phyloP scores from a whole-genome alignment of 1,140 invertebrate genomes.

The Reticulitermes speratus region DNA sequence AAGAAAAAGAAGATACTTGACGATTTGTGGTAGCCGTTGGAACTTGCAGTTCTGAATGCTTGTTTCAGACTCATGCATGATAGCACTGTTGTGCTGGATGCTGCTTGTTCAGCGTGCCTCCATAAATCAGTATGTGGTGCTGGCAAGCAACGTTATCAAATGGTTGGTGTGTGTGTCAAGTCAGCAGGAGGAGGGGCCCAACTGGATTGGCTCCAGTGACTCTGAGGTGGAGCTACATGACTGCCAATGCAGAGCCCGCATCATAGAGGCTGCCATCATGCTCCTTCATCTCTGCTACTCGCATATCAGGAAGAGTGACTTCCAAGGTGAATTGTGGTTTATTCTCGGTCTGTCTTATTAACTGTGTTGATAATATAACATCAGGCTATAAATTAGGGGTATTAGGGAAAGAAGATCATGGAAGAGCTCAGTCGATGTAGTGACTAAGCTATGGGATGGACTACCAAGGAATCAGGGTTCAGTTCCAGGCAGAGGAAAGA shows the following conservation, averaged over 20 bases:
- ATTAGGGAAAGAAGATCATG: too few species aligned
- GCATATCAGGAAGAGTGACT: neutral
- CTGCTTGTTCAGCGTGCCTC: neutral
- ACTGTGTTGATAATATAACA: too few species aligned
- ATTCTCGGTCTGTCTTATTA: too few species aligned
- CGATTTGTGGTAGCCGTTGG: too few species aligned
- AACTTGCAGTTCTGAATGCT: too few species aligned
- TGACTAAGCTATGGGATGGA: too few species aligned
- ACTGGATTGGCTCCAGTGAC: neutral
- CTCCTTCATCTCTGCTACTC: neutral
- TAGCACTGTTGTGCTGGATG: neutral
- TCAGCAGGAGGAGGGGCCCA: neutral
- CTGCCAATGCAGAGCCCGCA: neutral
- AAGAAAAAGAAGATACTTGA: too few species aligned
- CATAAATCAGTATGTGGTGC: neutral
- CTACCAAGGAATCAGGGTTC: too few species aligned
- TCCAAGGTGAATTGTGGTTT: neutral
- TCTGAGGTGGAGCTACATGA: neutral
- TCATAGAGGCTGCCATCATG: neutral
- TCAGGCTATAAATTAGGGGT: too few species aligned
- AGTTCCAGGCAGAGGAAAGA: too few species aligned
- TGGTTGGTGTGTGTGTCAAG: neutral
- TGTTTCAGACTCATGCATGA: conserved; percentile 10
- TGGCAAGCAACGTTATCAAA: neutral
- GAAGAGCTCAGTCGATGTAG: too few species aligned